These are phyloP conservation scores for Geothlypis trichas DNA, from an alignment of 2,113 vertebrate species.

Conservation along the genomic window DNA sequence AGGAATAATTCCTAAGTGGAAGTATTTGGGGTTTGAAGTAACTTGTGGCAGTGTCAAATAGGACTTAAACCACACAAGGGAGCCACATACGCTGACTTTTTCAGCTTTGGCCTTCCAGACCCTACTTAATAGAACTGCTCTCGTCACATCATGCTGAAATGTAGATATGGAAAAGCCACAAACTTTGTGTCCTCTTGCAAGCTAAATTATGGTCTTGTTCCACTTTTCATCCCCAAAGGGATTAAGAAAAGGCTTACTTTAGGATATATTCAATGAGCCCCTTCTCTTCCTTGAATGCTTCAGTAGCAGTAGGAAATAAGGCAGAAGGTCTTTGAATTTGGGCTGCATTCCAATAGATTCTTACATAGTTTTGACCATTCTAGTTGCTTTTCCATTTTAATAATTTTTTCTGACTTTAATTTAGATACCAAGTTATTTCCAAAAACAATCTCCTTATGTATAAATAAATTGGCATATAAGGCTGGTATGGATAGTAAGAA, in stretches of 20 bases:
- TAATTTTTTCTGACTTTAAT: neutral
- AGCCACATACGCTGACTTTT: neutral
- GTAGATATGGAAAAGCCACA: neutral
- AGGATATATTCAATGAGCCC: neutral
- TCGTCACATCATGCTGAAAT: neutral
- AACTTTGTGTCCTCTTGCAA: neutral
- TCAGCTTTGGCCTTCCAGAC: neutral
- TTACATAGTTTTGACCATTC: neutral
- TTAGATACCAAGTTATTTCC: neutral
- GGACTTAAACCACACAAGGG: neutral
- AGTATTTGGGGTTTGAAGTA: neutral
- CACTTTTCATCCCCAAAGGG: neutral
- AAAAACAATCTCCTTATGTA: neutral
- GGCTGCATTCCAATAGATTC: constrained; percentile 30
- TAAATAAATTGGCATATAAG: neutral
- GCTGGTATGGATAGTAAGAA: neutral
- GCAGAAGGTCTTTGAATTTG: constrained; percentile 23
- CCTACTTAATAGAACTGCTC: neutral
- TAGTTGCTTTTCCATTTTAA: neutral
- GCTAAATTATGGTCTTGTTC: constrained; percentile 20
- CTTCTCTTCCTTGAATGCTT: constrained; percentile 3
- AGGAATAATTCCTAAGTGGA: neutral
- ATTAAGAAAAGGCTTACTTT: neutral
- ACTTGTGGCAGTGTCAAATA: neutral
- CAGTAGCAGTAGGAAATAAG: constrained; percentile 16